Percentiles rank a stretch among this genome's conserved stretches.
These are phyloP conservation scores for Tachystola acroxantha DNA, from an alignment of 2,888 invertebrate genomes.

Conservation along the genomic window DNA sequence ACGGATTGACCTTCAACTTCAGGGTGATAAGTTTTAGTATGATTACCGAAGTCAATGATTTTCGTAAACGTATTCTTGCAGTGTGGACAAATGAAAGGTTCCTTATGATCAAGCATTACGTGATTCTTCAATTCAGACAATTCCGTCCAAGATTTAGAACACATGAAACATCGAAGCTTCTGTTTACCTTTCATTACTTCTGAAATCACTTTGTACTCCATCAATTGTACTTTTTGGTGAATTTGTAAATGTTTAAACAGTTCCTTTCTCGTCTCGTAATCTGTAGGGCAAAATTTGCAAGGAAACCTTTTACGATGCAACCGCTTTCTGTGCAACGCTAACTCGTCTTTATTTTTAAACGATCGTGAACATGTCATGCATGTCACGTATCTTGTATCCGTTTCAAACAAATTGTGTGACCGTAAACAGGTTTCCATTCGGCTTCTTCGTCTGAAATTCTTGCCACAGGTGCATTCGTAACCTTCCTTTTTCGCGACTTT, in stretches of 20 bases:
- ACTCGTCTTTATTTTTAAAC: conserved; percentile 52
- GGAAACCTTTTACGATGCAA: conserved; percentile 58
- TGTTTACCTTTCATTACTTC: conserved; percentile 62
- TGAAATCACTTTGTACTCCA: conserved; percentile 65
- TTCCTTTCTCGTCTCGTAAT: conserved; percentile 59
- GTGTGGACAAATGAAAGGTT: conserved; percentile 53
- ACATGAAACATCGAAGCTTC: conserved; percentile 60
- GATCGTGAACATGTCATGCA: conserved; percentile 54
- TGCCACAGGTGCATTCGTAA: conserved; percentile 61
- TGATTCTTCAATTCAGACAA: conserved; percentile 58
- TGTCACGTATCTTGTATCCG: conserved; percentile 26
- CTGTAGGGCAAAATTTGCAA: conserved; percentile 71
- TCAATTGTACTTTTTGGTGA: conserved; percentile 67
- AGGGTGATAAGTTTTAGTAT: conserved; percentile 56
- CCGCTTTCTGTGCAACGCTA: conserved; percentile 50
- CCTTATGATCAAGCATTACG: conserved; percentile 61
- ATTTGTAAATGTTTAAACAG: conserved; percentile 62
- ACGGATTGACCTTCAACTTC: conserved; percentile 59
- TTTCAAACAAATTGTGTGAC: conserved; percentile 44
- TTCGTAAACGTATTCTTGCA: conserved; percentile 54
- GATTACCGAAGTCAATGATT: conserved; percentile 60
- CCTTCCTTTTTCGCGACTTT: conserved; percentile 36
- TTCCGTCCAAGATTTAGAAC: conserved; percentile 47
- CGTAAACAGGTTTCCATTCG: conserved; percentile 62
- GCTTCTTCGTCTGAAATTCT: conserved; percentile 49